These are phyloP conservation scores for Mythimna pallens DNA, from an alignment of 2,888 invertebrate species.

Conservation along the genomic window DNA sequence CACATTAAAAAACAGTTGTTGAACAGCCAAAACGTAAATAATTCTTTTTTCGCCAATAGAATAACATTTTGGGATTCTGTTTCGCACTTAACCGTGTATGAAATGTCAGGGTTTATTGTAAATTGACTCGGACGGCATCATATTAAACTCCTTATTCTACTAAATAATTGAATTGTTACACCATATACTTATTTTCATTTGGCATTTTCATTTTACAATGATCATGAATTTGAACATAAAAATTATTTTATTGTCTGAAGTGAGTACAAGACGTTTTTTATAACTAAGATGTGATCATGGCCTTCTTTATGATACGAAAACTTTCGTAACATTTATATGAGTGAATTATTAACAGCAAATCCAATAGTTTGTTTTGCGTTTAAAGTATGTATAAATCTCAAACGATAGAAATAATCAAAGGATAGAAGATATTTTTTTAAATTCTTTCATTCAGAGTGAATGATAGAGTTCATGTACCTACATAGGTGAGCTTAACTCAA, in stretches of 20 bases:
- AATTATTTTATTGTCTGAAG: neutral
- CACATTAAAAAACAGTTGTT: neutral
- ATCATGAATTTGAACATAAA: neutral
- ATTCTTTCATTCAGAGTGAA: too few relatives aligned
- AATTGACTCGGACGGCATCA: conserved; percentile 15
- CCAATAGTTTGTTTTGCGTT: too few relatives aligned
- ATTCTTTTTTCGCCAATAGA: neutral
- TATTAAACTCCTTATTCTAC: conserved; percentile 7
- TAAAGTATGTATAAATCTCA: neutral
- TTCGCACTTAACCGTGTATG: conserved; percentile 18
- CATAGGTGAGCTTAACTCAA: too few relatives aligned
- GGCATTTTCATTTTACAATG: neutral
- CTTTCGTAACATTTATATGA: too few relatives aligned
- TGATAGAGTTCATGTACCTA: too few relatives aligned
- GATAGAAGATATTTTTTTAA: too few relatives aligned
- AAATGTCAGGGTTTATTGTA: conserved; percentile 49
- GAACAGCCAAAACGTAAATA: neutral
- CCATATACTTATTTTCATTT: conserved; percentile 9
- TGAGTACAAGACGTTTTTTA: neutral
- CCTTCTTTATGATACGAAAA: too few relatives aligned
- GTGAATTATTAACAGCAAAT: too few relatives aligned
- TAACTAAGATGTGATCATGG: too few relatives aligned
- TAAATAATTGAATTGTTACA: neutral
- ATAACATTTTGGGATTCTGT: conserved; percentile 33
- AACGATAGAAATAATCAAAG: too few relatives aligned